Conservation (phyloP, 2,113 vertebrate genomes). For the Chloebia gouldiae region DNA sequence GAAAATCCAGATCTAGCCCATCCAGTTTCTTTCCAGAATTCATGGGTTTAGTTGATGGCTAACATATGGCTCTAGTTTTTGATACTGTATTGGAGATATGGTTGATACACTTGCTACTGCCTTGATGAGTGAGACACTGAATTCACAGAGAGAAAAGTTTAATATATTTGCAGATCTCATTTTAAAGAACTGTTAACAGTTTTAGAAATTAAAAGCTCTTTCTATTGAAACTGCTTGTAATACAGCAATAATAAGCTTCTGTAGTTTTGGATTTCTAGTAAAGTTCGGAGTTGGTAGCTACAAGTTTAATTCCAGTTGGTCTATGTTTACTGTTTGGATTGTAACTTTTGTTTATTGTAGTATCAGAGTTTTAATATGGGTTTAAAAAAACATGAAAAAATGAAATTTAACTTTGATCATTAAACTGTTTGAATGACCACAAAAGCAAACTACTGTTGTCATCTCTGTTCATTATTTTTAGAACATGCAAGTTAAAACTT, state of each 20-base stretch:
- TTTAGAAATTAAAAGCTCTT: background rate
- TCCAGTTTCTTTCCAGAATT: background rate
- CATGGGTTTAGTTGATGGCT: background rate
- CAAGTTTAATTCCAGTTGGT: constrained; percentile 29
- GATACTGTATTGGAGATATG: background rate
- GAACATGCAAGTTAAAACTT: background rate
- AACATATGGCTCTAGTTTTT: background rate
- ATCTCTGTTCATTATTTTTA: background rate
- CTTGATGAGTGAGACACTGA: background rate
- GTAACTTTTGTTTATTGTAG: background rate
- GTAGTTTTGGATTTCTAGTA: constrained; percentile 35
- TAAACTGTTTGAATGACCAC: background rate
- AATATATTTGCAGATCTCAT: background rate
- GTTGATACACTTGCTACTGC: background rate
- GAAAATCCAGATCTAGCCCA: background rate
- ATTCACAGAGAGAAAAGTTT: background rate
- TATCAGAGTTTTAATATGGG: background rate
- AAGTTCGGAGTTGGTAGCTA: constrained; percentile 35
- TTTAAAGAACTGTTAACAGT: constrained; percentile 13
- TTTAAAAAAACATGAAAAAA: background rate
- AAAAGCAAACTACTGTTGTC: background rate
- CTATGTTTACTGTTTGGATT: constrained; percentile 13
- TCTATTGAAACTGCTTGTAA: constrained; percentile 37
- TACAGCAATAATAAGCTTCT: background rate
- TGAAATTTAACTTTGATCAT: background rate